A percentile compares a stretch with the other conserved stretches of the same genome.
These are phyloP conservation scores for Morelia viridis DNA, from an alignment of 2,797 vertebrate species.

Conservation along the genomic window DNA sequence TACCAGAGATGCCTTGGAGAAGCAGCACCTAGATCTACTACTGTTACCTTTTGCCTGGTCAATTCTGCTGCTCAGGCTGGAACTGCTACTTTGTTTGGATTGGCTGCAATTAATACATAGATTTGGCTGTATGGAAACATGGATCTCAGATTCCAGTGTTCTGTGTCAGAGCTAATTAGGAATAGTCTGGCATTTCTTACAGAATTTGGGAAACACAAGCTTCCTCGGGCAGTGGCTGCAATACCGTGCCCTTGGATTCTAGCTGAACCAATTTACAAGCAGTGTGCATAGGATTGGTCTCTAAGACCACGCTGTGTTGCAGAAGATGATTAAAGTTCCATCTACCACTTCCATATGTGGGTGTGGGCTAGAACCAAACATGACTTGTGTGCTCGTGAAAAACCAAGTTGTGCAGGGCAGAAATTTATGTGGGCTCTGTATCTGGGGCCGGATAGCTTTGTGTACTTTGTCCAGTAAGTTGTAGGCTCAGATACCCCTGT, in stretches of 20 bases:
- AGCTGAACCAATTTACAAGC: neutral
- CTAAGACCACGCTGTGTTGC: neutral
- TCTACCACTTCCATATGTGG: neutral
- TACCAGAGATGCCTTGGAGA: neutral
- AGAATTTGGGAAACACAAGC: neutral
- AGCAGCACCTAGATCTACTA: neutral
- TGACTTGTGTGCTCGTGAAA: neutral
- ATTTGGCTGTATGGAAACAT: neutral
- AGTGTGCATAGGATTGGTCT: neutral
- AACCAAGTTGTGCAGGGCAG: neutral
- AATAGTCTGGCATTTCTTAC: neutral
- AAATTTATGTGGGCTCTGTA: neutral
- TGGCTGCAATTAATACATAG: neutral
- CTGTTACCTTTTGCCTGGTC: neutral
- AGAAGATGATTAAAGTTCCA: neutral
- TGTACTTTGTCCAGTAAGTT: neutral
- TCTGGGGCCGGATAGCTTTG: neutral
- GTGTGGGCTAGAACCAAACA: neutral
- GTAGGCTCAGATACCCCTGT: neutral
- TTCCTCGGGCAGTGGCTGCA: neutral
- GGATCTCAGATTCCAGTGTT: neutral
- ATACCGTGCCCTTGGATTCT: neutral
- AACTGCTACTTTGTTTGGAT: neutral
- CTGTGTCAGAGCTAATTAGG: neutral
- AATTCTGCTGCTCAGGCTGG: neutral